Percentiles rank a stretch among this genome's conserved stretches.
Evolutionary conservation across 2,888 invertebrate genomes (phyloP).

Genomic region (Caenorhabditis uteleia): DNA sequence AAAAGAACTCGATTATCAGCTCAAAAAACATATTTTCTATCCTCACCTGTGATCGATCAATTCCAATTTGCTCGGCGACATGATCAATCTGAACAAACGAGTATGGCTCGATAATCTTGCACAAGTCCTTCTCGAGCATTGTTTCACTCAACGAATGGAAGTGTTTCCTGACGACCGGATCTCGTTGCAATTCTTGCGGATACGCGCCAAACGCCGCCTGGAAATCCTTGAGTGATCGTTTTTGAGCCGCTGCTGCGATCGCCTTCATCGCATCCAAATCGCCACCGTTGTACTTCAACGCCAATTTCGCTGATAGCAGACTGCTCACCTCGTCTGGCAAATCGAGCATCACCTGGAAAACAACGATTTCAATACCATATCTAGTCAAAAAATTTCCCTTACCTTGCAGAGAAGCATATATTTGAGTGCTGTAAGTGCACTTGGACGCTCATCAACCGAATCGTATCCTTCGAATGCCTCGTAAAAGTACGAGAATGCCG

Average conservation of each 20-base stretch:
- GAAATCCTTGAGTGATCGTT: constrained; percentile 94
- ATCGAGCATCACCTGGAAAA: constrained; percentile 64
- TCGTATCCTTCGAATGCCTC: constrained; percentile 96
- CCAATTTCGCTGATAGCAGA: constrained; percentile 90
- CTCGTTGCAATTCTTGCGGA: constrained; percentile 73
- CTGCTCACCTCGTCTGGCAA: constrained; percentile 62
- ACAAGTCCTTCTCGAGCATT: constrained; percentile 88
- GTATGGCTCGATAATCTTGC: constrained; percentile 97
- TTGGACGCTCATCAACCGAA: constrained; percentile 84
- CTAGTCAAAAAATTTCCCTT: constrained; percentile 2
- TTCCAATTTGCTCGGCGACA: constrained; percentile 63
- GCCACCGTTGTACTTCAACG: constrained; percentile 86
- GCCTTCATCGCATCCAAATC: constrained; percentile 98
- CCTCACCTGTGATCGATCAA: constrained; percentile 70
- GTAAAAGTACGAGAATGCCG: constrained; percentile 98
- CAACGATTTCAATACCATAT: constrained; percentile 81
- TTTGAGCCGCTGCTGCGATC: constrained; percentile 93
- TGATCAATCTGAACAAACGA: constrained; percentile 82
- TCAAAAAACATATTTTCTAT: no score
- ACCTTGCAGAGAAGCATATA: constrained; percentile 99
- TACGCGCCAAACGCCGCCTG: constrained; percentile 75
- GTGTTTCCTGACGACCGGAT: constrained; percentile 95
- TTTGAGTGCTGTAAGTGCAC: constrained; percentile 92
- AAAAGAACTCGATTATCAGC: no score
- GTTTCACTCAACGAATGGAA: constrained; percentile 95